Percentiles rank a stretch among this genome's conserved stretches.
Conservation (phyloP, 2,888 invertebrate genomes). For the Ichneumoninae sp. region DNA sequence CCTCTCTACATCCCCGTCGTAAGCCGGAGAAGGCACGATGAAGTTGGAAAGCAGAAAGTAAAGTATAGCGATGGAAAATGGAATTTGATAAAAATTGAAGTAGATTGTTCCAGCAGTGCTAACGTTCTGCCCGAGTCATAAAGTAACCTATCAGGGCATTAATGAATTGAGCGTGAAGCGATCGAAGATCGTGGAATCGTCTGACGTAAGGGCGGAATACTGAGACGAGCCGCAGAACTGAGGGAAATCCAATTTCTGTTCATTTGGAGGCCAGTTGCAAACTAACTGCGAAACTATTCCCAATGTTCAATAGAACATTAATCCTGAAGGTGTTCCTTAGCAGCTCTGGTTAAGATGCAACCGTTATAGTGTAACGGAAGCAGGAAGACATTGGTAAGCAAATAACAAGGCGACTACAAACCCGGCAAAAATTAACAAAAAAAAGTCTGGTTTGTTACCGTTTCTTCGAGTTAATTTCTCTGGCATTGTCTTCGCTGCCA, state of each 20-base stretch:
- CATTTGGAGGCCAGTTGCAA: neutral
- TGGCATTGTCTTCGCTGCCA: neutral
- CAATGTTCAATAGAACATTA: conserved; percentile 41
- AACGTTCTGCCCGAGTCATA: neutral
- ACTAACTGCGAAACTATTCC: conserved; percentile 34
- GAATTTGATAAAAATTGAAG: neutral
- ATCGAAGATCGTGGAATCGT: neutral
- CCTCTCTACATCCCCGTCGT: neutral
- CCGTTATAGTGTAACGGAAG: neutral
- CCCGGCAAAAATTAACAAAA: neutral
- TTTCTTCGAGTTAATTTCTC: neutral
- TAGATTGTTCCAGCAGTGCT: neutral
- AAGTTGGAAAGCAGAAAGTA: neutral
- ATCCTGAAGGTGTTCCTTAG: conserved; percentile 10
- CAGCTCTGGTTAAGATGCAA: neutral
- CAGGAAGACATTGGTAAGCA: neutral
- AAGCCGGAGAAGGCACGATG: neutral
- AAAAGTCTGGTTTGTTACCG: neutral
- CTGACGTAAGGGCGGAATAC: neutral
- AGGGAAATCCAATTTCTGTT: conserved; percentile 37
- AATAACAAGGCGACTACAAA: neutral
- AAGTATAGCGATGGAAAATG: neutral
- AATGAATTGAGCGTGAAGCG: conserved; percentile 2
- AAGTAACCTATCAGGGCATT: neutral
- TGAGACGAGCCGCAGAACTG: neutral